Base-by-base conservation (phyloP, 2,797 vertebrate species). In the Hippopotamyrus pictus region DNA sequence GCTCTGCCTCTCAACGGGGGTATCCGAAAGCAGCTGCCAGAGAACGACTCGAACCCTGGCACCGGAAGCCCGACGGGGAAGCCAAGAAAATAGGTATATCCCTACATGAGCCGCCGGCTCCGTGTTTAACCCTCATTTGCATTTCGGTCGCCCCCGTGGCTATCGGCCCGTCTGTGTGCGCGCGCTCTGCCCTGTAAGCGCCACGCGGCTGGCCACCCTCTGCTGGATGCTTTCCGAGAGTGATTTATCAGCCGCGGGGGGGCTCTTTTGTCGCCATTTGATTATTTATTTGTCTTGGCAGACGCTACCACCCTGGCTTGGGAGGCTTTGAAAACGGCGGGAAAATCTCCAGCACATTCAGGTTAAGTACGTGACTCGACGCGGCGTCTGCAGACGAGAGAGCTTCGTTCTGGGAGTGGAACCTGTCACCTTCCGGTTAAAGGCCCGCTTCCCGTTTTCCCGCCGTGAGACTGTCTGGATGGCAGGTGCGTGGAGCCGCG, bases 401-500 rank as follows among this genome's bases (percentile, higher is more conserved):
- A 86, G 25, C 22, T 25, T 5, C 9, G 4, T 12, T 84, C 46
- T 19, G 9, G 83, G 83, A 46, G 8, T 12, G 25, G 48, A 85
- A 50, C 83, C 83, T 33, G 83, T 33, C 37, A 85, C 83, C 19
- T 51, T 85, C 46, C 5, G 83, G 83, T 33, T 33, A 33, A 7
- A 83, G n/a, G 9, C 5, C 8, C 22, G 2, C 5, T 25, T 46
- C 83, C 48, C 44, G 0, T 50, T 17, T n/a, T 53, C 0, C 59
- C 3, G 8, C 0, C 22, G 8, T 3, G 25, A 29, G 62, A 65
- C 41, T 1, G 90, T 44, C 83, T 0, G 41, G 93, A 94, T 91
- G 94, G 95, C 96, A 97, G 96, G 96, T 97, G 96, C 94, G 95
- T 93, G 92, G 92, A 93, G 94, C 91, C 91, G 93, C n/a, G 19